Conservation (phyloP, 2,797 vertebrate genomes). For the Nannoperca australis region DNA sequence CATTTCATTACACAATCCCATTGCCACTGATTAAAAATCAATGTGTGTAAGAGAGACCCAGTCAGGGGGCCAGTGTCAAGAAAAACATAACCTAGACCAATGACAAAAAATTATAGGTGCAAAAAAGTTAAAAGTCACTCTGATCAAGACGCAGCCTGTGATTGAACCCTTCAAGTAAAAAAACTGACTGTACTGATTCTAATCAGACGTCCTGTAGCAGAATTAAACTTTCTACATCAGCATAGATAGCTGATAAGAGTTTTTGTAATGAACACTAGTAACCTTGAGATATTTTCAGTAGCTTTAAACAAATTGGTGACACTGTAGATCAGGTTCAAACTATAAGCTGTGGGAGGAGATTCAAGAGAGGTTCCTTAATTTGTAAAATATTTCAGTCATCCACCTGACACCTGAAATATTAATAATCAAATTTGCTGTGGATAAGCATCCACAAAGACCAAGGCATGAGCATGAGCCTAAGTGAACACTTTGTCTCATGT, state of each 20-base stretch:
- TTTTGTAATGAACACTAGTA: background rate
- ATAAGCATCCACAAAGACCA: background rate
- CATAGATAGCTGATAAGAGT: background rate
- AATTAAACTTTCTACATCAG: constrained; percentile 1
- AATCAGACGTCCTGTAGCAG: background rate
- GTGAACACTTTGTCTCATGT: background rate
- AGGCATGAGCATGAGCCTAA: background rate
- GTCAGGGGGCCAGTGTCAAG: constrained; percentile 14
- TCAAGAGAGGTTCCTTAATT: background rate
- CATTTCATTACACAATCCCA: constrained; percentile 14
- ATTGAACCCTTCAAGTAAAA: background rate
- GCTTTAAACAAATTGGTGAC: background rate
- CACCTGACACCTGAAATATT: background rate
- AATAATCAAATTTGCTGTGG: background rate
- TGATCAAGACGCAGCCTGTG: background rate
- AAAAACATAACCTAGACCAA: background rate
- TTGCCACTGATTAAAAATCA: constrained; percentile 26
- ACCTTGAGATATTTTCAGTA: constrained; percentile 5
- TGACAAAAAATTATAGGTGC: background rate
- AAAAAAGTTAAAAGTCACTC: background rate
- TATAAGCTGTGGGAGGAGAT: constrained; percentile 1
- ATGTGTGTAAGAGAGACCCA: background rate
- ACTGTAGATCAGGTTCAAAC: background rate
- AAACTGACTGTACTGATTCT: background rate
- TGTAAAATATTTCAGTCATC: background rate